Conservation (phyloP, 2,113 vertebrate species). For the Syngnathus typhle region DNA sequence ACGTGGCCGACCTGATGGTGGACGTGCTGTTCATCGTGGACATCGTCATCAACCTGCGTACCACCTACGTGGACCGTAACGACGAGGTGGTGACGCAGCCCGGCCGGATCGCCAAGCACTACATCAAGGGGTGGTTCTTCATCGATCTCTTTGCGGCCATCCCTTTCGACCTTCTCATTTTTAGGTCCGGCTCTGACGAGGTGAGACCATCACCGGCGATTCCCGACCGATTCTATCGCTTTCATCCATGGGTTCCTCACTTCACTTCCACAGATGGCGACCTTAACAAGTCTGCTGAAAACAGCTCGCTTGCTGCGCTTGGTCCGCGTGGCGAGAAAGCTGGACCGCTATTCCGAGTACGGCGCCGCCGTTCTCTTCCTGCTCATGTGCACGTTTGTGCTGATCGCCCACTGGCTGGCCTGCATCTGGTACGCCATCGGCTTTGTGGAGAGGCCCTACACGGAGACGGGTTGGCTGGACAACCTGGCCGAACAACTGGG, state of each 20-base stretch:
- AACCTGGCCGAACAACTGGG: conserved; percentile 89
- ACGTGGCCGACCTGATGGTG: conserved; percentile 86
- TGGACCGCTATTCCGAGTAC: conserved; percentile 89
- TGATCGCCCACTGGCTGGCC: conserved; percentile 90
- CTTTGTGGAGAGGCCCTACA: conserved; percentile 89
- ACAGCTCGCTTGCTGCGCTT: conserved; percentile 86
- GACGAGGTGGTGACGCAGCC: conserved; percentile 92
- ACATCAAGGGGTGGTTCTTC: conserved; percentile 95
- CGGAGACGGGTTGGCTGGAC: conserved; percentile 94
- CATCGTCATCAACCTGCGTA: conserved; percentile 94
- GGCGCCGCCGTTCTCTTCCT: conserved; percentile 85
- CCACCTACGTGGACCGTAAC: conserved; percentile 87
- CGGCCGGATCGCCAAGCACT: conserved; percentile 83
- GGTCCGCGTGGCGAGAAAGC: conserved; percentile 85
- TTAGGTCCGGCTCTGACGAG: conserved; percentile 88
- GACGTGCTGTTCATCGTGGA: conserved; percentile 94
- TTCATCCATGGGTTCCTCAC: background rate
- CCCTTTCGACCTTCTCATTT: conserved; percentile 93
- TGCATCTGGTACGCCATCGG: conserved; percentile 95
- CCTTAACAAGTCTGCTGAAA: conserved; percentile 88
- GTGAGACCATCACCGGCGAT: conserved; percentile 52
- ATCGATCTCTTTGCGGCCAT: conserved; percentile 93
- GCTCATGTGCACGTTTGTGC: conserved; percentile 90
- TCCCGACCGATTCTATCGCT: background rate
- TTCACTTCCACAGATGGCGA: conserved; percentile 61